Conservation (phyloP, 2,113 vertebrate genomes). For the Ahaetulla prasina region DNA sequence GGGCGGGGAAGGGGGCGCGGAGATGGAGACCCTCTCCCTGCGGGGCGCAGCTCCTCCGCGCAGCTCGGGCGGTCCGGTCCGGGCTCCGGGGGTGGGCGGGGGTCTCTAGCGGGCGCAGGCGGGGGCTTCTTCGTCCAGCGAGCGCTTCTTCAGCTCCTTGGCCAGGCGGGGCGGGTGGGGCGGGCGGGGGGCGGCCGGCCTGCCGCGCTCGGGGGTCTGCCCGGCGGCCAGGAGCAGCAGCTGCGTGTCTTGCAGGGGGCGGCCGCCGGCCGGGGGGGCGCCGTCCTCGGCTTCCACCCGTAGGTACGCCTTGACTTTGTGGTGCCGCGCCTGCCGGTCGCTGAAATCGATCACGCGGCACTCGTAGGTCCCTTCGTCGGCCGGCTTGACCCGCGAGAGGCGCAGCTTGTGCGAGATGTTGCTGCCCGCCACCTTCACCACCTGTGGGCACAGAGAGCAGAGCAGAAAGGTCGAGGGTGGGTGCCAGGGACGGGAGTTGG, state of each 20-base stretch:
- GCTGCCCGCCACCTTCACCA: conserved; percentile 94
- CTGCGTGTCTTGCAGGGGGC: conserved; percentile 63
- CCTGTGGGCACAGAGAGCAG: conserved; percentile 60
- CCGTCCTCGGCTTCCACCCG: conserved; percentile 74
- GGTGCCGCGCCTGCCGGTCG: conserved; percentile 81
- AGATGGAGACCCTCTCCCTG: neutral
- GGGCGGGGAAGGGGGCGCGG: neutral
- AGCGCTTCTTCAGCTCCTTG: conserved; percentile 77
- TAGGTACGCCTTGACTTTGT: conserved; percentile 89
- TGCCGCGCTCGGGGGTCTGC: conserved; percentile 49
- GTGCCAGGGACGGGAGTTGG: too few relatives aligned
- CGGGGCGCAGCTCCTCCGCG: too few relatives aligned
- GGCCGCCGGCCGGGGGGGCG: conserved; percentile 25
- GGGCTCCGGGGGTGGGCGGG: neutral
- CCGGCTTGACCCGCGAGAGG: conserved; percentile 85
- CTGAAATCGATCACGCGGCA: conserved; percentile 95
- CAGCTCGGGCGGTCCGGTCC: too few relatives aligned
- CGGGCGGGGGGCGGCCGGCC: neutral
- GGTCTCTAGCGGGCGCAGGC: conserved; percentile 76
- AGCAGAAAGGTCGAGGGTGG: neutral
- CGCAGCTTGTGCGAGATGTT: conserved; percentile 98
- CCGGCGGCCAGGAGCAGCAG: conserved; percentile 33
- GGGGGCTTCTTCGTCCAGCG: conserved; percentile 60
- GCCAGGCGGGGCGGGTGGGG: conserved; percentile 68
- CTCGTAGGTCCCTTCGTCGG: conserved; percentile 90